Evolutionary conservation across 1,140 invertebrate genomes (phyloP).

Genomic region (Neotoxoptera formosana): DNA sequence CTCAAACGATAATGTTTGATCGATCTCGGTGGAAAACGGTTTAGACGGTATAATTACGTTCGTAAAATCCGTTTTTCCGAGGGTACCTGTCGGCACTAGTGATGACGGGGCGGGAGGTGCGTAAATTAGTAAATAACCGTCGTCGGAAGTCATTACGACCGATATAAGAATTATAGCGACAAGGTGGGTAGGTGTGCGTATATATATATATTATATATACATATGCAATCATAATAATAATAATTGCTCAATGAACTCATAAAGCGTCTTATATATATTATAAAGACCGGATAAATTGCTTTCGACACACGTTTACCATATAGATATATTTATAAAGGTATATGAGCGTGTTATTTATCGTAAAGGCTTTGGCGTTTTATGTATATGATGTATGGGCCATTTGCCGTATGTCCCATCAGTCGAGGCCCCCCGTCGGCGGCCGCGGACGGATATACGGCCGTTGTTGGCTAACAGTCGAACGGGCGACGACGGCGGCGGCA

Average conservation of each 20-base stretch:
- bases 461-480: neutral
- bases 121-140: neutral
- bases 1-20: neutral
- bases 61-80: neutral
- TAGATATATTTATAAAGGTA: neutral
- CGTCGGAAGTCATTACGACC: neutral
- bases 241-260: neutral
- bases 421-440: neutral
- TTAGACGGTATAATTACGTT: neutral
- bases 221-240: neutral
- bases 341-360: neutral
- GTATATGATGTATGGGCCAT: neutral
- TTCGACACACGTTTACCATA: neutral
- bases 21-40: neutral
- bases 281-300: conserved; percentile 43
- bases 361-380: neutral
- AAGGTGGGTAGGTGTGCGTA: neutral
- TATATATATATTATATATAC: too few species aligned
- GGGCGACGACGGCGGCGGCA: neutral
- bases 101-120: neutral
- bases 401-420: conserved; percentile 31
- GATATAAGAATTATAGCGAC: neutral
- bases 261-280: neutral
- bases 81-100: neutral
- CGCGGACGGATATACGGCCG: neutral